These are phyloP conservation scores for Scotopteryx bipunctaria DNA, from an alignment of 2,888 invertebrate species.

Conservation along the genomic window DNA sequence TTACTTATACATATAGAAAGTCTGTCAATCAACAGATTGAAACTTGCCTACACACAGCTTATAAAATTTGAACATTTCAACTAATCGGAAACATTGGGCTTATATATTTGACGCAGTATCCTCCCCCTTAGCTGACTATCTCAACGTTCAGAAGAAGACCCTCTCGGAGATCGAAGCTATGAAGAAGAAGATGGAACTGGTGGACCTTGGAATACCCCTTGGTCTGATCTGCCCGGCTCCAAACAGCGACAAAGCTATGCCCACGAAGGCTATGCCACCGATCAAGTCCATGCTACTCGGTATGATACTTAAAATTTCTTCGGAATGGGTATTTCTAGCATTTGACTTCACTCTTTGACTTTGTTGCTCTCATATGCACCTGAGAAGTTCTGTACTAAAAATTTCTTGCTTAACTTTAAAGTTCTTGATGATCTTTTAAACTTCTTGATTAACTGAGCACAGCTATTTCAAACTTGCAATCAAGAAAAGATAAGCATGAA, in stretches of 20 bases:
- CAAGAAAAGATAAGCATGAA: no score
- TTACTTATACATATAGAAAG: no score
- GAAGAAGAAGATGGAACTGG: constrained; percentile 77
- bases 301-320: constrained; percentile 41
- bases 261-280: constrained; percentile 79
- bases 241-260: constrained; percentile 71
- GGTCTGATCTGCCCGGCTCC: constrained; percentile 72
- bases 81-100: constrained; percentile 3
- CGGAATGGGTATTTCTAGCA: not conserved
- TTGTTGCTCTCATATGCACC: constrained; percentile 1
- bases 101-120: constrained; percentile 15
- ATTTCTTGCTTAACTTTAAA: no score
- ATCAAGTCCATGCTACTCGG: constrained; percentile 75
- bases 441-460: no score
- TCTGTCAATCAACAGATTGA: no score
- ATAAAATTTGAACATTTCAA: no score
- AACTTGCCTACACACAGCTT: no score
- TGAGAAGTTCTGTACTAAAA: no score
- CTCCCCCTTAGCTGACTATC: constrained; percentile 40
- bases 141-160: constrained; percentile 62
- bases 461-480: no score
- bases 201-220: constrained; percentile 74
- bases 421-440: no score
- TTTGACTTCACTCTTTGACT: not conserved
- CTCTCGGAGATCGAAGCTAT: constrained; percentile 73